Evolutionary conservation across 2,113 vertebrate genomes (phyloP).

Genomic region (Paradisaea rubra): DNA sequence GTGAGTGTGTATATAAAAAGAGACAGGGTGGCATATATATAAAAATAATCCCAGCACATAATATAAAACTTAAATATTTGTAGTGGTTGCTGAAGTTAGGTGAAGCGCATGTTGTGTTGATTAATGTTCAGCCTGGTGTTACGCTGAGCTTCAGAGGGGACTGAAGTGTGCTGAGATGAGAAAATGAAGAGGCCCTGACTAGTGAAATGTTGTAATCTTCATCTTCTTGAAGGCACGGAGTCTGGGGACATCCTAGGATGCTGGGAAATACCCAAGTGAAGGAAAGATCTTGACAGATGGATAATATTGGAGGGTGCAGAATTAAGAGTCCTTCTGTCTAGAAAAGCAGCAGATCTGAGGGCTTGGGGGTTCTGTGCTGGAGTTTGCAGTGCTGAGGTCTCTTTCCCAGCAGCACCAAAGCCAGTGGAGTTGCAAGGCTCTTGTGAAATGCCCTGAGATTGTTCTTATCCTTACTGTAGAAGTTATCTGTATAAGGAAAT

Average conservation of each 20-base stretch:
- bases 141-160: background rate
- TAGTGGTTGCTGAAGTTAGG: background rate
- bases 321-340: background rate
- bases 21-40: conserved; percentile 8
- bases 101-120: conserved; percentile 11
- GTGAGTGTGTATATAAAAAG: conserved; percentile 26
- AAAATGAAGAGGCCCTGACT: background rate
- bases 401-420: rapidly evolving
- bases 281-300: background rate
- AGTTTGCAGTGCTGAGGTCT: background rate
- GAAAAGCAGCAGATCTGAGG: background rate
- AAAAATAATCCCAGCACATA: conserved; percentile 43
- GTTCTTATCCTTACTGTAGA: background rate
- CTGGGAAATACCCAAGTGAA: background rate
- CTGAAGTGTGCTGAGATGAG: background rate
- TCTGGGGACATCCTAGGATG: background rate
- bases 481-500: background rate
- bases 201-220: background rate
- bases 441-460: background rate
- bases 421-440: background rate
- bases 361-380: background rate
- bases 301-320: background rate
- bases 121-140: conserved; percentile 25
- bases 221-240: background rate
- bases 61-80: background rate